phyloP scores from a whole-genome alignment of 2,113 vertebrate species.

The Eudyptes chrysolophus region DNA sequence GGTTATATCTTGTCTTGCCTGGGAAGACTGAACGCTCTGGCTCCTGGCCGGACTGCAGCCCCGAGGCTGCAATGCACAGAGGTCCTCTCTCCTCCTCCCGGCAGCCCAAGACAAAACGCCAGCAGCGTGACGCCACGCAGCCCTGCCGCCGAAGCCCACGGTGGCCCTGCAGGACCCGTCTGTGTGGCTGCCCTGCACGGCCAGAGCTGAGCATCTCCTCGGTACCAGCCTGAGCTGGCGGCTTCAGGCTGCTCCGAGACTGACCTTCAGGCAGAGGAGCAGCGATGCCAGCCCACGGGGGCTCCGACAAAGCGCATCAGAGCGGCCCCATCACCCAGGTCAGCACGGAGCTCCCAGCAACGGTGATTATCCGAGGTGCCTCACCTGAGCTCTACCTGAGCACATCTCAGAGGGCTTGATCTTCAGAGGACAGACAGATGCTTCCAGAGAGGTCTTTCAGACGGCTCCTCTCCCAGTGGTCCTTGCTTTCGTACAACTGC shows the following conservation, averaged over 20 bases:
- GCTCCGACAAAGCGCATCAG: neutral
- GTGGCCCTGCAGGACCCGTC: neutral
- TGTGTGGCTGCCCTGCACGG: fast-evolving
- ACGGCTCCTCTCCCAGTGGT: neutral
- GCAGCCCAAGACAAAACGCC: neutral
- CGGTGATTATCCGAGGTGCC: too few relatives aligned
- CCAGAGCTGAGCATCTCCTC: neutral
- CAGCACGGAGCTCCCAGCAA: neutral
- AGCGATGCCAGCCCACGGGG: neutral
- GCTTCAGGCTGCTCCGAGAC: neutral
- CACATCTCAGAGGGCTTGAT: fast-evolving
- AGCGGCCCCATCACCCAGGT: neutral
- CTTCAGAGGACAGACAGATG: neutral
- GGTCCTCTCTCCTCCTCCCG: neutral
- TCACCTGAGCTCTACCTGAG: neutral
- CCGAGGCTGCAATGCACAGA: fast-evolving
- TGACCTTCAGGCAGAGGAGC: neutral
- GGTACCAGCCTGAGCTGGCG: neutral
- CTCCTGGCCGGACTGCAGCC: neutral
- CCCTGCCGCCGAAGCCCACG: fast-evolving
- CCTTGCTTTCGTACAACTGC: neutral
- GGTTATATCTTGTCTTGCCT: fast-evolving
- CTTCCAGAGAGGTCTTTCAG: neutral
- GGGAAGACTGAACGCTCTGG: fast-evolving
- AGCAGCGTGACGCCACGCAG: fast-evolving